Base-by-base conservation (phyloP, 1,140 invertebrate species). In the Stenopsyche tienmushanensis region DNA sequence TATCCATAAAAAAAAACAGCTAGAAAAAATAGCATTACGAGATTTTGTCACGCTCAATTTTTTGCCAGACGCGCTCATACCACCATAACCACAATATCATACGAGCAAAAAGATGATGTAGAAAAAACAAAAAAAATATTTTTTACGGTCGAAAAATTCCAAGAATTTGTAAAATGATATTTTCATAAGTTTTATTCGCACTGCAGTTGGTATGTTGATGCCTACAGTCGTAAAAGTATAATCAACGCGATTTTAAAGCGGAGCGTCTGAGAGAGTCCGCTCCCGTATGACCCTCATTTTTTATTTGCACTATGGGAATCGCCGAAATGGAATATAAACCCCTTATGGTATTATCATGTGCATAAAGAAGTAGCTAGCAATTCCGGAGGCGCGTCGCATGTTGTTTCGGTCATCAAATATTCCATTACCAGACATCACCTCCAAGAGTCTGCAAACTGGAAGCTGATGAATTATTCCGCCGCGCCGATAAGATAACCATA, bases 251-350 rank as follows among this genome's bases (percentile, higher is more conserved):
- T 52, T 62, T 62, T 62, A 62, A 62, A 52, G 47, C 44, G 15
- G 21, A 13, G 15, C 15, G 21, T 7, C 23, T 10, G 10, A 21
- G 23, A 24, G 15, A 25, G 53, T 53, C 50, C 23, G 53, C 34
- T 18, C 17, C 18, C 13, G 57, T 44, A 44, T 17, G 63, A 59
- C 67, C 58, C 67, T 69, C 63, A 69, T 69, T 62, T 55, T 64
- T 69, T 69, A 69, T 69, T 69, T 65, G 63, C 45, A 69, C 53
- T 65, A 57, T 65, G 67, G 67, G 67, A 69, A 57, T 69, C 67
- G 34, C 58, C 63, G 55, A 58, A 65, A 69, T 63, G 67, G 53
- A 63, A 64, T 24, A 64, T 64, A 64, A 60, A 55, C 62, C 66
- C 66, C 66, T 65, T 24, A 64, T 60, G 63, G 57, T 50, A 65